A percentile compares a stretch with the other conserved stretches of the same genome.
These are phyloP conservation scores for Microctenopoma lineatum DNA, from an alignment of 2,797 vertebrate species.

Conservation along the genomic window DNA sequence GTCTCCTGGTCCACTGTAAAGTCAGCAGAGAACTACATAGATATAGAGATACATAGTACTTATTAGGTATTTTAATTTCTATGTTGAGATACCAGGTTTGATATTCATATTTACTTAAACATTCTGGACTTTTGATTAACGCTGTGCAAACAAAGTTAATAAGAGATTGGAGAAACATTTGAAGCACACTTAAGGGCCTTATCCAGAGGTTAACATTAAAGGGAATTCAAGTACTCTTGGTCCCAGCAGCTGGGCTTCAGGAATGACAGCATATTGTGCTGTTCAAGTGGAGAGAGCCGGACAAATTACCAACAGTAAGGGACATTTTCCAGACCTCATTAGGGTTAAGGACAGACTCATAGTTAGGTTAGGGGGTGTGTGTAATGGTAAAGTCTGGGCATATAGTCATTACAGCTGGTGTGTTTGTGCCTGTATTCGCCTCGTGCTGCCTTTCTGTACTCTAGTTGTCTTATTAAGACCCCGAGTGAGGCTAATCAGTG, in stretches of 20 bases:
- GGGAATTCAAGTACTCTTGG: conserved; percentile 35
- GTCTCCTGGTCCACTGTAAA: no score
- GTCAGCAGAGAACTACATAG: no score
- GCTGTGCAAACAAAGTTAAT: conserved; percentile 5
- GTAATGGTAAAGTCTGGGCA: conserved; percentile 48
- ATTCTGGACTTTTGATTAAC: conserved; percentile 13
- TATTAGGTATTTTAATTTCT: no score
- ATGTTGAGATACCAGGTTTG: no score
- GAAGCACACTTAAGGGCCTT: conserved; percentile 1
- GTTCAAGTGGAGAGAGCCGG: conserved; percentile 19
- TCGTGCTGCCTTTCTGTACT: conserved; percentile 64
- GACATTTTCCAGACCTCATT: conserved; percentile 71
- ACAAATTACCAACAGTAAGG: conserved; percentile 50
- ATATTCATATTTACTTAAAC: no score
- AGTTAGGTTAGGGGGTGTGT: conserved; percentile 57
- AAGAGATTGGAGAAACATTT: neutral
- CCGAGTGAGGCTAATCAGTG: conserved; percentile 83
- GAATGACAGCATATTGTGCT: conserved; percentile 25
- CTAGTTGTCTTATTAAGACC: conserved; percentile 83
- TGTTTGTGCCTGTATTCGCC: conserved; percentile 64
- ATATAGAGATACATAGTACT: no score
- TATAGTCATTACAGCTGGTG: conserved; percentile 63
- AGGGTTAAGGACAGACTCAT: conserved; percentile 60
- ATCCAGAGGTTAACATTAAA: conserved; percentile 36
- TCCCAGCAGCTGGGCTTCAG: conserved; percentile 22